Conservation (phyloP, 2,797 vertebrate genomes). For the Myotis myotis region DNA sequence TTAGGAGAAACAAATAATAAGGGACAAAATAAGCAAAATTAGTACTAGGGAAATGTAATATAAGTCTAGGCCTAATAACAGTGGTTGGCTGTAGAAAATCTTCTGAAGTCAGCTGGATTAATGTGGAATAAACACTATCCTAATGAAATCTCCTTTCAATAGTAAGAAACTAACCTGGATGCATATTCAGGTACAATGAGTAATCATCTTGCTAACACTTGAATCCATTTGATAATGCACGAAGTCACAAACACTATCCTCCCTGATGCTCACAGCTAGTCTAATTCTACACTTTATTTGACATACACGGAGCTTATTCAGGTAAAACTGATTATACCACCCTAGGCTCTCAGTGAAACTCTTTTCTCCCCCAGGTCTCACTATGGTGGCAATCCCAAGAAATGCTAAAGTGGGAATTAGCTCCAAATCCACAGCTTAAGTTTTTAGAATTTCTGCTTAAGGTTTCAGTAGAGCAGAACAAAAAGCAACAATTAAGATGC, state of each 20-base stretch:
- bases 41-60: constrained; percentile 1
- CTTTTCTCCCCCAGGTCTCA: background rate
- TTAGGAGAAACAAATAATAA: background rate
- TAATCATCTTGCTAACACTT: constrained; percentile 52
- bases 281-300: constrained; percentile 30
- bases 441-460: constrained; percentile 43
- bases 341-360: background rate
- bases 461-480: constrained; percentile 38
- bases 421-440: constrained; percentile 19
- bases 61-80: background rate
- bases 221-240: background rate
- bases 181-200: constrained; percentile 35
- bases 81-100: background rate
- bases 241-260: constrained; percentile 54
- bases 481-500: constrained; percentile 31
- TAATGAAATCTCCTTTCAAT: background rate
- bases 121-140: constrained; percentile 17
- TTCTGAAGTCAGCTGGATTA: constrained; percentile 21
- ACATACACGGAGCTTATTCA: constrained; percentile 13
- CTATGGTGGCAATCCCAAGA: constrained; percentile 4
- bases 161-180: constrained; percentile 44
- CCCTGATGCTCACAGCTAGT: background rate
- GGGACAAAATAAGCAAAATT: constrained; percentile 48
- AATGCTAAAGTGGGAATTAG: background rate
- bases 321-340: background rate